Evolutionary conservation across 2,113 vertebrate species (phyloP), one percentile per base, ranked within the genome.

Genomic region (Apteryx mantelli): DNA sequence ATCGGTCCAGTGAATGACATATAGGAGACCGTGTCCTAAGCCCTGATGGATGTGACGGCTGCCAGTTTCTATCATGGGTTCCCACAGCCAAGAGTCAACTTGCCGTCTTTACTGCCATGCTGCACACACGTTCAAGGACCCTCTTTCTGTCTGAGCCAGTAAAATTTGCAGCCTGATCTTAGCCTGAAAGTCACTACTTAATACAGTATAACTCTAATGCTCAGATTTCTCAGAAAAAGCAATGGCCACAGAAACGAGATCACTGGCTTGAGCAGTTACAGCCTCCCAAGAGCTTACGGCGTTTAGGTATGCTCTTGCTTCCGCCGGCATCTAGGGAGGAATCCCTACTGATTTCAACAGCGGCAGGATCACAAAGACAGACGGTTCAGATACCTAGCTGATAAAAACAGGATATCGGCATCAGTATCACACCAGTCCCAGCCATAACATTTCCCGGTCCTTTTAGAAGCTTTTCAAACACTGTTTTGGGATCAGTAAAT

Each of bases 381-480:
- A 30, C 6, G 1, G 84, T 73, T 79, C 52, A 46, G n/a, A 65
- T 53, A 75, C 52, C 28, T 25, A 56, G 25, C 61, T 53, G 40
- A 89, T n/a, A 79, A 79, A 92, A 93, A 55, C 50, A 65, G 16
- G 13, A 12, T 25, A 58, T 3, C 26, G n/a, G 14, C 70, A 61
- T 79, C 75, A 66, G 42, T 70, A 28, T 19, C 74, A 69, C 70
- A 63, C 5, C 44, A 30, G 53, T 66, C 24, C 28, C 40, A 88
- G 52, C 24, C 73, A 66, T 18, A 76, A 89, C 4, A 58, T 77
- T 58, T 87, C 19, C 40, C 74, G 34, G 21, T 68, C 69, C 44
- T 80, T 85, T 82, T 76, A 82, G 75, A 94, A 64, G 82, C 26
- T 94, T 85, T 88, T 82, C 50, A 93, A 77, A 38, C 40, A 73